Conservation (phyloP, 2,888 invertebrate genomes). For the Acholoe squamosa region DNA sequence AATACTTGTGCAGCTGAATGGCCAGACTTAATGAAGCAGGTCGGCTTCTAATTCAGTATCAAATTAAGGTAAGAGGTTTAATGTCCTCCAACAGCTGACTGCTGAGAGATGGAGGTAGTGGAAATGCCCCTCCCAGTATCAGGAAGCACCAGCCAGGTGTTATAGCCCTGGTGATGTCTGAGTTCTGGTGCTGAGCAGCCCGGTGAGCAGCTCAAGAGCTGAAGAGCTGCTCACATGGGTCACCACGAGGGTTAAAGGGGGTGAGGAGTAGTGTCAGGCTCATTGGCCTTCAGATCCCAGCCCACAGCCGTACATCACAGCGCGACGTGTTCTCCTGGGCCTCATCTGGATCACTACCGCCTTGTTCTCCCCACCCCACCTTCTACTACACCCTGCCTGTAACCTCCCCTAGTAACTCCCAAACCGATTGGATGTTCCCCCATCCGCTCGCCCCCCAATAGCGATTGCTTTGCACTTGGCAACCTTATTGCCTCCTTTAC, state of each 20-base stretch:
- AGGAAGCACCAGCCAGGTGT: too few species aligned
- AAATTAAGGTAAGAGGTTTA: too few species aligned
- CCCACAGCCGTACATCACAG: neutral
- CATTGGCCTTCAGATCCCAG: neutral
- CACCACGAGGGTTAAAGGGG: neutral
- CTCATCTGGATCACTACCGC: neutral
- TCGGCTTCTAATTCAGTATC: too few species aligned
- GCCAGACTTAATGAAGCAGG: too few species aligned
- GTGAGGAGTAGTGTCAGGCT: neutral
- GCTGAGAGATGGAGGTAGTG: too few species aligned
- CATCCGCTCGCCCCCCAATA: neutral
- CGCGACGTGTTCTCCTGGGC: neutral
- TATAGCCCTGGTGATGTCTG: neutral
- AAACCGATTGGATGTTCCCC: neutral
- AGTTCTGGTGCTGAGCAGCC: neutral
- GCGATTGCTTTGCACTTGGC: neutral
- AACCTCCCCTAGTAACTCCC: neutral
- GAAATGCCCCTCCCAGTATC: too few species aligned
- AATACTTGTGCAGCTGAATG: too few species aligned
- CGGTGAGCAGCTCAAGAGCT: neutral
- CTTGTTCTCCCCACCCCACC: neutral
- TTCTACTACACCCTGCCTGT: neutral
- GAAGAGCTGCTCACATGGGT: neutral
- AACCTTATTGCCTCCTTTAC: neutral
- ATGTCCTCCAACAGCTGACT: too few species aligned